Evolutionary conservation across 2,113 vertebrate genomes (phyloP).

Genomic region (Mobula birostris): DNA sequence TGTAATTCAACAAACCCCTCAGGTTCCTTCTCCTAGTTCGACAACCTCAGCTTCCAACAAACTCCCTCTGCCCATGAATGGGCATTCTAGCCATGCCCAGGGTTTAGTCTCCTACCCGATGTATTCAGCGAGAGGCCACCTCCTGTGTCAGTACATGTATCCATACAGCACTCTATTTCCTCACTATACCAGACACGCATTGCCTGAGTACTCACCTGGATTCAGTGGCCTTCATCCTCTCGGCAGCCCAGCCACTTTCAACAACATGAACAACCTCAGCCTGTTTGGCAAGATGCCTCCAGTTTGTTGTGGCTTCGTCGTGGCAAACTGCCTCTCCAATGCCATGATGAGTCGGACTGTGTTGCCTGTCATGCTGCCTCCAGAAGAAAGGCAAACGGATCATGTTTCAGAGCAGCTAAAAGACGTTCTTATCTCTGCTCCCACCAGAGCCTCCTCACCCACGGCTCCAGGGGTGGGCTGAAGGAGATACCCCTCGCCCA

Average conservation of each 20-base stretch:
- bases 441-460: background rate
- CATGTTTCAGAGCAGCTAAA: background rate
- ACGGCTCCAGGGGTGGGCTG: slow-evolving; percentile 44
- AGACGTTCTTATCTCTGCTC: background rate
- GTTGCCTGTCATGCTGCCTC: slow-evolving; percentile 43
- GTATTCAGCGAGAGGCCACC: slow-evolving; percentile 44
- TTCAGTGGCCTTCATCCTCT: too few species aligned
- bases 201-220: slow-evolving; percentile 48
- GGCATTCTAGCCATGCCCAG: slow-evolving; percentile 53
- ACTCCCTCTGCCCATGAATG: slow-evolving; percentile 50
- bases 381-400: background rate
- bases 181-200: slow-evolving; percentile 48
- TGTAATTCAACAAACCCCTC: too few species aligned
- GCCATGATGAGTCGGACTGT: slow-evolving; percentile 9
- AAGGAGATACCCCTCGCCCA: slow-evolving; percentile 53
- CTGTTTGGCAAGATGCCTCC: slow-evolving; percentile 39
- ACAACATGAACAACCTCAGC: too few species aligned
- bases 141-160: slow-evolving; percentile 45
- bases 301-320: slow-evolving; percentile 48
- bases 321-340: slow-evolving; percentile 48
- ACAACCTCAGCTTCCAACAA: slow-evolving; percentile 35
- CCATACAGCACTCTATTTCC: slow-evolving; percentile 43
- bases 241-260: too few species aligned
- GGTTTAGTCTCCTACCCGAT: slow-evolving; percentile 53
- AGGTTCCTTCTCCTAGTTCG: too few species aligned